Conservation (phyloP, 1,140 invertebrate genomes). For the Glossosoma conforme region DNA sequence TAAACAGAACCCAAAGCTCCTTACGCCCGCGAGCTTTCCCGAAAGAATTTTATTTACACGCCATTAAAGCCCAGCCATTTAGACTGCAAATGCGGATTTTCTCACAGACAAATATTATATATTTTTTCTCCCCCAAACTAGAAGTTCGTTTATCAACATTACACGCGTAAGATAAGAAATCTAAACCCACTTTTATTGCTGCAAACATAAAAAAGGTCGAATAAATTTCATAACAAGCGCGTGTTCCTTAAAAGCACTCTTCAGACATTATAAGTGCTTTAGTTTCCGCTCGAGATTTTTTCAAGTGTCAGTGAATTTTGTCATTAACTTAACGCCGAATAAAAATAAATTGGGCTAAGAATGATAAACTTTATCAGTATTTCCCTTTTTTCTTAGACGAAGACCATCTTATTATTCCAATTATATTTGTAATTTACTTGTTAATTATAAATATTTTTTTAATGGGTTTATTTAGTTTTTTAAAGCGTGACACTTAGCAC, state of each 20-base stretch:
- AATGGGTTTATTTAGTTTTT: too few species aligned
- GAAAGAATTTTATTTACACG: constrained; percentile 20
- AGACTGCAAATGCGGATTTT: constrained; percentile 17
- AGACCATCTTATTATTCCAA: too few species aligned
- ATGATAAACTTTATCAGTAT: too few species aligned
- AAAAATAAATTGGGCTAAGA: constrained; percentile 1
- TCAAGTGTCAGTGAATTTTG: constrained; percentile 6
- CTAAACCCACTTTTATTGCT: constrained; percentile 17
- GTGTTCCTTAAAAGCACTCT: constrained; percentile 8
- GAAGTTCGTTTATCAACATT: constrained; percentile 10
- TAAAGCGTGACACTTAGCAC: too few species aligned
- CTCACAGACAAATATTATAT: neutral
- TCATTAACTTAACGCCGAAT: constrained; percentile 3
- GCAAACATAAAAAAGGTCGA: constrained; percentile 9
- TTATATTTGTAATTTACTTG: too few species aligned
- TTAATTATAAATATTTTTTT: too few species aligned
- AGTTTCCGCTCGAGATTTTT: constrained; percentile 4
- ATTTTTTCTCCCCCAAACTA: constrained; percentile 17
- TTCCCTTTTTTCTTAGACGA: too few species aligned
- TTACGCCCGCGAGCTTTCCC: neutral
- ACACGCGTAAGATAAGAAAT: constrained; percentile 20
- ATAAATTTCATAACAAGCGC: constrained; percentile 17
- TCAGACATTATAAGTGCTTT: constrained; percentile 8
- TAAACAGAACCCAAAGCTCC: too few species aligned
- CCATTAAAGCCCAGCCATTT: constrained; percentile 19